Evolutionary conservation across 2,797 vertebrate species (phyloP), one percentile per base, ranked within the genome.

Genomic region (Psittacula derbiana): DNA sequence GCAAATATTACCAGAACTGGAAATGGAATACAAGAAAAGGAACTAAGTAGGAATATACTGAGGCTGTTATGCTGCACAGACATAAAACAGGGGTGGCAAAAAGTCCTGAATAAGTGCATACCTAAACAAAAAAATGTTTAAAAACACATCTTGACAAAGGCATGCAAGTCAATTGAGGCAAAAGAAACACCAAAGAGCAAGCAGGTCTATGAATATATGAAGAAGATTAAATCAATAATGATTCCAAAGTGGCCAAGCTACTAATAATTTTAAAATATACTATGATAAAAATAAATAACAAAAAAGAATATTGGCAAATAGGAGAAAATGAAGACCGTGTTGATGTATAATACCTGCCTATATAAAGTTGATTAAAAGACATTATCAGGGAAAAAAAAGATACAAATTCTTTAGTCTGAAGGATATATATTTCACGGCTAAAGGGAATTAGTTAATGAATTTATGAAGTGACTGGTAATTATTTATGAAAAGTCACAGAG

Each of bases 391-490:
- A 43, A 2, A 4, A 43, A 57, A n/a, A 69, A 69, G 47, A 58
- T 47, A 81, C 44, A 87, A 85, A 92, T 86, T 76, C 71, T 89
- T 95, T 82, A 92, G 84, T 91, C 33, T 89, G 84, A 95, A 94
- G 86, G 72, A 95, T 94, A 95, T 74, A 87, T 95, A 95, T 94
- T 94, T 95, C 94, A 93, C 69, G 86, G 91, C 93, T 87, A 95
- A 93, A 74, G 92, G 88, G 94, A 96, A 96, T 96, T 96, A 92
- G 78, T 93, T 95, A 96, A 96, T 96, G 96, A 96, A 96, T 95
- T 97, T 97, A 87, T 93, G 86, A 96, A 97, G 81, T 81, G 89
- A 93, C 91, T 80, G 61, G 88, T 96, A 96, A 96, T 96, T 96
- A 95, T 97, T 97, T 97, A 95, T 96, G 94, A 97, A 95, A 95